These are phyloP conservation scores for Venustoraphidia nigricollis DNA, from an alignment of 2,888 invertebrate genomes.

Conservation along the genomic window DNA sequence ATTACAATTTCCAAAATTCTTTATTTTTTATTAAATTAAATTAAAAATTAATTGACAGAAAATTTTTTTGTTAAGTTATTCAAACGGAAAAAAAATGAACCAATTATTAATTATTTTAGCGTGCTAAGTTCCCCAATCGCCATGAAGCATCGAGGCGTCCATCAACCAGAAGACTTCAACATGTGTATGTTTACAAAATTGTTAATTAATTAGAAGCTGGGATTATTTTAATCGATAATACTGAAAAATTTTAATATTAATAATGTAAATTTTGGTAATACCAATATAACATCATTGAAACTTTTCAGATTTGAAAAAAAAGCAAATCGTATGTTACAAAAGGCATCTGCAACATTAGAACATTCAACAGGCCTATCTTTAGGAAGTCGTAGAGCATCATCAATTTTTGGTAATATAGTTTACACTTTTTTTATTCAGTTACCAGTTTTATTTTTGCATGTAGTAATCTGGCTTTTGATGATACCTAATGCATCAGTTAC, in stretches of 20 bases:
- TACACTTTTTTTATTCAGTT: too few relatives aligned
- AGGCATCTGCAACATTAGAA: conserved; percentile 68
- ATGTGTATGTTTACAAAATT: conserved; percentile 39
- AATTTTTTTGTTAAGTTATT: too few relatives aligned
- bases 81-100: too few relatives aligned
- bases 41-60: too few relatives aligned
- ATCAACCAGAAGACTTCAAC: conserved; percentile 68
- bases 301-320: conserved; percentile 51
- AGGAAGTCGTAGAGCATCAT: conserved; percentile 42
- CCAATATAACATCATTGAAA: background rate
- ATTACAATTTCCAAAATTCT: too few relatives aligned
- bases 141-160: conserved; percentile 60
- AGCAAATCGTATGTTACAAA: conserved; percentile 69
- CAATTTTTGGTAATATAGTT: conserved; percentile 22
- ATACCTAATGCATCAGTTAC: too few relatives aligned
- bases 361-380: conserved; percentile 68
- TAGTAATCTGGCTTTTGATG: too few relatives aligned
- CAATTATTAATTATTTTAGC: conserved; percentile 29
- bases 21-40: too few relatives aligned
- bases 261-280: conserved; percentile 2
- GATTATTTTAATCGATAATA: too few relatives aligned
- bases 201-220: too few relatives aligned
- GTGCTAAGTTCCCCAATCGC: conserved; percentile 51
- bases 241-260: too few relatives aligned
- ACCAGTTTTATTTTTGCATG: too few relatives aligned